Conservation (phyloP, 2,888 invertebrate species). For the Subacronicta megacephala region DNA sequence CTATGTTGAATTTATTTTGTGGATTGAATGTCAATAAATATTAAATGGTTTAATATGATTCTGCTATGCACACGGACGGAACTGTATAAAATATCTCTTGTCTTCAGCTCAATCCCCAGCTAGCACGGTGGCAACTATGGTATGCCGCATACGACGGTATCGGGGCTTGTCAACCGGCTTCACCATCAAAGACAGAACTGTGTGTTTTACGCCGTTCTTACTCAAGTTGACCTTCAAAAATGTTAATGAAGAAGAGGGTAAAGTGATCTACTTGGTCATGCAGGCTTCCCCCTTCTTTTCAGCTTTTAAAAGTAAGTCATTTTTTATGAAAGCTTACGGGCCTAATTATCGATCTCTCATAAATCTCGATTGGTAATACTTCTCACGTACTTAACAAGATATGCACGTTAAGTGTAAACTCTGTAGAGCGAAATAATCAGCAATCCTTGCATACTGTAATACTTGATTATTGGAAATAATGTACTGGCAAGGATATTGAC, state of each 20-base stretch:
- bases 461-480: too few species aligned
- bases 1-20: too few species aligned
- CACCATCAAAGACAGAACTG: constrained; percentile 89
- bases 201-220: constrained; percentile 92
- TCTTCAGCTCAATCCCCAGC: constrained; percentile 51
- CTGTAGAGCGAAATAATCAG: too few species aligned
- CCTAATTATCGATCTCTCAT: not conserved
- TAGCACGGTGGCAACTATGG: constrained; percentile 67
- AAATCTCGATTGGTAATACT: not conserved
- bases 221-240: constrained; percentile 92
- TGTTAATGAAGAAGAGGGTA: constrained; percentile 83
- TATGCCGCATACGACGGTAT: constrained; percentile 91
- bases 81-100: constrained; percentile 19
- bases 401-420: too few species aligned
- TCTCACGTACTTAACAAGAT: not conserved
- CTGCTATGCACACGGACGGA: too few species aligned
- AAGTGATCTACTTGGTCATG: constrained; percentile 91
- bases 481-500: too few species aligned
- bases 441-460: too few species aligned
- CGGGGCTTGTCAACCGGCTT: constrained; percentile 90
- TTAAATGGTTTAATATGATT: too few species aligned
- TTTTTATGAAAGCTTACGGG: not conserved
- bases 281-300: constrained; percentile 93
- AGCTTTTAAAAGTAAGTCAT: constrained; percentile 92
- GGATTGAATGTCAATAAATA: too few species aligned